These are phyloP conservation scores for Hoplostethus mediterraneus DNA, from an alignment of 2,797 vertebrate genomes.

Conservation along the genomic window DNA sequence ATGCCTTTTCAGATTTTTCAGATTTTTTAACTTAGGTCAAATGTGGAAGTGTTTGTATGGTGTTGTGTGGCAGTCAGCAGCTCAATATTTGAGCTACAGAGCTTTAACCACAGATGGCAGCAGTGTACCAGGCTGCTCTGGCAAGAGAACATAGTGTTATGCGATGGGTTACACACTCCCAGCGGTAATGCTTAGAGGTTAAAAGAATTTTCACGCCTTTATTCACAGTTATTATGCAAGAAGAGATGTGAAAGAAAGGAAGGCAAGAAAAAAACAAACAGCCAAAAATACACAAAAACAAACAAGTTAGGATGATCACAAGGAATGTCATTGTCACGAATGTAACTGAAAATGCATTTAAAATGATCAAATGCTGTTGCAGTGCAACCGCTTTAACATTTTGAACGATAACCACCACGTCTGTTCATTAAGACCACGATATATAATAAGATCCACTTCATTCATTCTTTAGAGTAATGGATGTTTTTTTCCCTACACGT, in stretches of 20 bases:
- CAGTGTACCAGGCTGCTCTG: slow-evolving; percentile 21
- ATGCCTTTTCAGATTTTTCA: too few relatives aligned
- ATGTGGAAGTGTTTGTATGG: too few relatives aligned
- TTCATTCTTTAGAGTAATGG: neutral
- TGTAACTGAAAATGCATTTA: neutral
- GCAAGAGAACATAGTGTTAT: neutral
- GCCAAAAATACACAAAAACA: too few relatives aligned
- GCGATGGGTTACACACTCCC: slow-evolving; percentile 17
- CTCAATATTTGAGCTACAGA: too few relatives aligned
- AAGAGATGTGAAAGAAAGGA: slow-evolving; percentile 11
- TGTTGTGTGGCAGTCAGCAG: neutral
- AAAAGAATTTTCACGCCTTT: slow-evolving; percentile 48
- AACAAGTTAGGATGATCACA: neutral
- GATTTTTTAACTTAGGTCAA: too few relatives aligned
- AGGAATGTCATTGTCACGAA: neutral
- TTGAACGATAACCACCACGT: neutral
- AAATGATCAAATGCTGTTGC: neutral
- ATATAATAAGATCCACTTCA: neutral
- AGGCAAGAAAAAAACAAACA: neutral
- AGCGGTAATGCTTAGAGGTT: slow-evolving; percentile 44
- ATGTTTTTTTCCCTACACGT: neutral
- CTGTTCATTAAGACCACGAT: neutral
- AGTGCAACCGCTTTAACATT: neutral
- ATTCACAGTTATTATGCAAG: slow-evolving; percentile 34
- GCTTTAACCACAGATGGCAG: slow-evolving; percentile 69